Base-by-base conservation (phyloP, 2,888 invertebrate species). In the Metalampra italica region DNA sequence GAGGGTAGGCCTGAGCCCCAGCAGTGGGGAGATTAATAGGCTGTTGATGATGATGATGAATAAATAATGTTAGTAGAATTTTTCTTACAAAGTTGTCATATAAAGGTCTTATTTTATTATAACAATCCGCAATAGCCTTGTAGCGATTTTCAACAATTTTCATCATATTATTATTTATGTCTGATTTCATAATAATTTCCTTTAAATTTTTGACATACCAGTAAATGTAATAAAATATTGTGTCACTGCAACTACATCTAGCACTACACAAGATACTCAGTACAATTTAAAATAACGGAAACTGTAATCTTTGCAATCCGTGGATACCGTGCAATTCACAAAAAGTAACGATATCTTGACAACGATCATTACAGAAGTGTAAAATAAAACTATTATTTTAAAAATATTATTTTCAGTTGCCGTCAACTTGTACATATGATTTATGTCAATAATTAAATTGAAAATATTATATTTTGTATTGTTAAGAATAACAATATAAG, bases 391-490 rank as follows among this genome's bases (percentile, higher is more conserved):
- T 29, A 49, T 37, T 9, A 45, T 29, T 7, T 43, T 50, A 11
- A 46, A 7, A 8, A 46, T 5, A 13, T 15, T 41, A 11, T 22
- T 15, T 32, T 50, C 50, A 8, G 37, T 39, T 3, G 15, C 12
- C 22, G 42, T 46, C 4, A 50, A 2, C 9, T 43, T n/a, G 13
- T 46, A 46, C 7, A 46, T 39, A 9, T 42, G 38, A 37, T 46
- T 46, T 9, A 50, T 46, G 30, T 50, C 50, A 7, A 32, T 11
- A n/a, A 50, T 9, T 7, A 50, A 50, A 14, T 50, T 39, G 13
- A 39, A 46, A 7, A 46, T n/a, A n/a, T 29, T 46, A 29, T 46
- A 46, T 11, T 46, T 46, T 9, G 38, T 22, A 38, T 14, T 38
- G 9, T 38, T 34, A 3, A 50, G 13, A 14, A 45, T 42, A 8